A percentile compares a stretch with the other conserved stretches of the same genome.
These are phyloP conservation scores for Pagrus major DNA, from an alignment of 2,113 vertebrate species.

Conservation along the genomic window DNA sequence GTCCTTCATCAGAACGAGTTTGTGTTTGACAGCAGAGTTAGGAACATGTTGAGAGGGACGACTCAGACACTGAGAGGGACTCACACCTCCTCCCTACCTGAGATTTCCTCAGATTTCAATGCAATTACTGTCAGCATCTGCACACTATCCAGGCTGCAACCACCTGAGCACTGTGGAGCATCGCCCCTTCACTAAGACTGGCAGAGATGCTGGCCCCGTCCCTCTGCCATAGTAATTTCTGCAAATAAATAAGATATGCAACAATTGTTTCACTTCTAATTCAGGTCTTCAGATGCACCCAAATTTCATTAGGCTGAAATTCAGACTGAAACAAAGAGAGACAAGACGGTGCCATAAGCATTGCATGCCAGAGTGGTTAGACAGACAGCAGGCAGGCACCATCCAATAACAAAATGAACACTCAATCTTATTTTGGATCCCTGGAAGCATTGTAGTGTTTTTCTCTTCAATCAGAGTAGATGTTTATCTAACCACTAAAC, in stretches of 20 bases:
- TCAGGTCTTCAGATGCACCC: constrained; percentile 12
- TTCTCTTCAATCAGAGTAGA: constrained; percentile 44
- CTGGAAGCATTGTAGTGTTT: constrained; percentile 49
- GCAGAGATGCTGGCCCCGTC: background rate
- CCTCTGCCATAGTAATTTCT: constrained; percentile 28
- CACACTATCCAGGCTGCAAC: background rate
- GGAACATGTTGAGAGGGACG: background rate
- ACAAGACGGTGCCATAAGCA: constrained; percentile 38
- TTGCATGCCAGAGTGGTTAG: constrained; percentile 51
- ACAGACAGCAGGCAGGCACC: constrained; percentile 49
- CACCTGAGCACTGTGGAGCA: constrained; percentile 40
- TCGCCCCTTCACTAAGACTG: background rate
- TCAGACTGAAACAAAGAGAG: constrained; percentile 59
- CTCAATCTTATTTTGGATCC: constrained; percentile 65
- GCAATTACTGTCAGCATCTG: constrained; percentile 58
- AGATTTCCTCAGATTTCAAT: constrained; percentile 45
- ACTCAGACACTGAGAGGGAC: constrained; percentile 12
- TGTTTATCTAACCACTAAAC: constrained; percentile 70
- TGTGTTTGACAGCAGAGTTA: constrained; percentile 31
- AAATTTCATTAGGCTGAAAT: constrained; percentile 63
- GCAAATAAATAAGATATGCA: constrained; percentile 55
- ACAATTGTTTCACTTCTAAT: constrained; percentile 53
- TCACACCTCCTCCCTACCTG: background rate
- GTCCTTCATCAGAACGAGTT: constrained; percentile 29
- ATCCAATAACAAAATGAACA: constrained; percentile 63